phyloP scores from a whole-genome alignment of 2,113 vertebrate species.

The Pterophyllum scalare region DNA sequence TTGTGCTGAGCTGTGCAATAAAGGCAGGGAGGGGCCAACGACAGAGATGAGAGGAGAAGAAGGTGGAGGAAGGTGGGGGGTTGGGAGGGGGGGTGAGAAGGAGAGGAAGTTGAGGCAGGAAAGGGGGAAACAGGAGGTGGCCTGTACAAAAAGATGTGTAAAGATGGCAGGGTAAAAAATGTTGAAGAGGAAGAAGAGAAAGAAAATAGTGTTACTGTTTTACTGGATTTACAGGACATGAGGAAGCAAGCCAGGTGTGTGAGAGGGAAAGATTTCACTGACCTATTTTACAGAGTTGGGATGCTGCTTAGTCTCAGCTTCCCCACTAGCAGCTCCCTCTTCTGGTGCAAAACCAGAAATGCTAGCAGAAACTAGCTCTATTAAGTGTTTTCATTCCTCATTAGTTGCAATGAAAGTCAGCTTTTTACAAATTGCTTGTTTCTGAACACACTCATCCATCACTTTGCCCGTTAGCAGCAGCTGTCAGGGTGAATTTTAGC shows the following conservation, averaged over 20 bases:
- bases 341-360: slow-evolving; percentile 46
- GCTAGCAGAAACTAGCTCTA: neutral
- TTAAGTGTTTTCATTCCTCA: slow-evolving; percentile 61
- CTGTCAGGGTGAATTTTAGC: slow-evolving; percentile 44
- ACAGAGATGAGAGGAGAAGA: slow-evolving; percentile 27
- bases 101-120: neutral
- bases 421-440: slow-evolving; percentile 45
- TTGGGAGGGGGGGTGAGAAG: neutral
- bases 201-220: slow-evolving; percentile 27
- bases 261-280: slow-evolving; percentile 54
- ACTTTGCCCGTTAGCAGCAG: slow-evolving; percentile 47
- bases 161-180: neutral
- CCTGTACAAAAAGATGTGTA: slow-evolving; percentile 12
- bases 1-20: slow-evolving; percentile 75
- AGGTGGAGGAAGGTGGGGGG: slow-evolving; percentile 18
- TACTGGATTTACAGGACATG: slow-evolving; percentile 26
- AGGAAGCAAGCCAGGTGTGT: slow-evolving; percentile 53
- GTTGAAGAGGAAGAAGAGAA: neutral
- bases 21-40: slow-evolving; percentile 34
- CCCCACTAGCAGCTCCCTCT: slow-evolving; percentile 70
- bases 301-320: slow-evolving; percentile 27
- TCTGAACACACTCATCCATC: slow-evolving; percentile 51
- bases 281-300: slow-evolving; percentile 70
- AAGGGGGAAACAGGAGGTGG: neutral
- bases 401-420: slow-evolving; percentile 57